A percentile compares a stretch with the other conserved stretches of the same genome.
Evolutionary conservation across 1,140 invertebrate genomes (phyloP).

Genomic region (Glossosoma conforme): DNA sequence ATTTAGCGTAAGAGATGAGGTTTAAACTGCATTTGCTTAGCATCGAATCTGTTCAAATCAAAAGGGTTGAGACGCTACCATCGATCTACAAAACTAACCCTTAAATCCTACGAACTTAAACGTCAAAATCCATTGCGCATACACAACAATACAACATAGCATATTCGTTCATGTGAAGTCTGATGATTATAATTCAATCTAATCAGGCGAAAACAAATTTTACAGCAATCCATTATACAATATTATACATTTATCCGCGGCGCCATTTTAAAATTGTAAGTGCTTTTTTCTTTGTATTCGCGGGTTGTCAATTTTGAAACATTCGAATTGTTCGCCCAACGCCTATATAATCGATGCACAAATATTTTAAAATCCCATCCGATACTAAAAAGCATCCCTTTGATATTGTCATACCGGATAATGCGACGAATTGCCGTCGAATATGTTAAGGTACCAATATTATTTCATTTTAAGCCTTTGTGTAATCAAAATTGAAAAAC

Average conservation of each 20-base stretch:
- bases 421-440: too few relatives aligned
- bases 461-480: too few relatives aligned
- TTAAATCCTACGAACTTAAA: background rate
- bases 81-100: background rate
- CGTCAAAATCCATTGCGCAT: background rate
- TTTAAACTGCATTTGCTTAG: constrained; percentile 20
- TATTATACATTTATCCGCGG: background rate
- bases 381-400: too few relatives aligned
- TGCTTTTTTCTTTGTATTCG: constrained; percentile 5
- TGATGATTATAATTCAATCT: constrained; percentile 14
- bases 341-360: too few relatives aligned
- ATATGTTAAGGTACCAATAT: too few relatives aligned
- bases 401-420: too few relatives aligned
- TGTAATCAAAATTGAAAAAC: too few relatives aligned
- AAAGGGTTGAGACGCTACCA: constrained; percentile 17
- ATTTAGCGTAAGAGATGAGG: constrained; percentile 32
- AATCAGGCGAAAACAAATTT: constrained; percentile 19
- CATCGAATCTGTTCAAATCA: constrained; percentile 20
- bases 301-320: constrained; percentile 8
- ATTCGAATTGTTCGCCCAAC: too few relatives aligned
- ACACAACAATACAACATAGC: too few relatives aligned
- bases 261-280: constrained; percentile 16
- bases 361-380: too few relatives aligned
- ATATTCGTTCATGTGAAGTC: constrained; percentile 13
- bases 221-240: constrained; percentile 8